Evolutionary conservation across 2,797 vertebrate species (phyloP), one percentile per base, ranked within the genome.

Genomic region (Gymnoscopelus microlampas): DNA sequence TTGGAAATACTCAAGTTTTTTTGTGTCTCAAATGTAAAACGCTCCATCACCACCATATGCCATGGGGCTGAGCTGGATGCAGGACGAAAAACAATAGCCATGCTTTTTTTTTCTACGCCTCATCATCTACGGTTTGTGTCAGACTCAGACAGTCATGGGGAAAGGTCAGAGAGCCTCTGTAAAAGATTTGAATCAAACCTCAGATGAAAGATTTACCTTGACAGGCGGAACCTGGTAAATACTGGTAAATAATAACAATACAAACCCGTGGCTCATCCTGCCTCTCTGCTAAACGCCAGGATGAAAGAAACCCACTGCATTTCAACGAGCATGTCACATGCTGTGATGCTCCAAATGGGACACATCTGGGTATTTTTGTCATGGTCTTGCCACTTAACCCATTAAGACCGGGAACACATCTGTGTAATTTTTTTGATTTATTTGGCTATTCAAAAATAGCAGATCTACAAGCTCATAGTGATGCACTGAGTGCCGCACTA

Each of bases 141-240:
- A 83, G 88, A 89, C 63, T 71, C 69, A 92, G 89, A 89, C 81
- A 84, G 85, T 87, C 86, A 88, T 85, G 86, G 81, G 85, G 81
- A 94, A 93, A 94, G 93, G 93, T 94, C 92, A 92, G 61, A 84
- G 82, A n/a, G n/a, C n/a, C 90, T 19, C 86, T 76, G 86, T 89
- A 88, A 93, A 93, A 92, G 87, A 92, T 92, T 90, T 88, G 91
- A 91, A 93, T 91, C 90, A 88, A 26, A 76, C 48, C 70, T 71
- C 73, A 74, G 78, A 86, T 87, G 85, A 91, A 85, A 88, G 82
- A 93, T 93, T 85, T 86, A 90, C 89, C 83, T 88, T 92, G 93
- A 93, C 92, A 93, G 90, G 85, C 71, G 68, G 74, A 88, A 88
- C 88, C 86, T 79, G 19, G 19, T 19, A 77, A 77, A 85, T 90